Conservation (phyloP, 2,888 invertebrate species). For the Apamea monoglypha region DNA sequence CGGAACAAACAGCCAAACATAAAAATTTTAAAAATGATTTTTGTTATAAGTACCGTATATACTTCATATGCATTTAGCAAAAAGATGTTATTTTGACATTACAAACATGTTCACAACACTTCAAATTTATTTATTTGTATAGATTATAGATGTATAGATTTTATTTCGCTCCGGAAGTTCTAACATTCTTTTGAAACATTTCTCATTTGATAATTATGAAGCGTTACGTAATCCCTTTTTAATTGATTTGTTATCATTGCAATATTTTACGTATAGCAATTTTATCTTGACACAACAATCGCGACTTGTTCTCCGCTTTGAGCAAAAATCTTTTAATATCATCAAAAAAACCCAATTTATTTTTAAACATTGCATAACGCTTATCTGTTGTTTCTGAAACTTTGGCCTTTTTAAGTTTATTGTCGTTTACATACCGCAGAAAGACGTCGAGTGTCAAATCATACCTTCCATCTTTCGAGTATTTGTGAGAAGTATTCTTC, state of each 20-base stretch:
- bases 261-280: background rate
- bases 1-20: no score
- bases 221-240: constrained; percentile 14
- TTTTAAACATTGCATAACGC: background rate
- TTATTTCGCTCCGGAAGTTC: constrained; percentile 17
- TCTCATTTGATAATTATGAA: constrained; percentile 17
- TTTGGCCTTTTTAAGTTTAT: background rate
- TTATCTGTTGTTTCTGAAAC: background rate
- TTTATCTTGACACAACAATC: background rate
- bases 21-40: no score
- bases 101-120: no score
- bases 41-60: no score
- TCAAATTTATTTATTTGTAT: no score
- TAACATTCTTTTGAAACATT: constrained; percentile 24
- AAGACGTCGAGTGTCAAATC: background rate
- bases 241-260: background rate
- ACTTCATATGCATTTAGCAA: no score
- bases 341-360: background rate
- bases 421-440: background rate
- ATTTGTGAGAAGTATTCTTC: background rate
- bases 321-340: background rate
- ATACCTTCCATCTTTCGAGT: background rate
- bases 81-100: background rate
- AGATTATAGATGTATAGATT: background rate
- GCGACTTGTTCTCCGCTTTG: background rate